These are phyloP conservation scores for Rhizoglyphus robini DNA, from an alignment of 1,140 invertebrate species.

Conservation along the genomic window DNA sequence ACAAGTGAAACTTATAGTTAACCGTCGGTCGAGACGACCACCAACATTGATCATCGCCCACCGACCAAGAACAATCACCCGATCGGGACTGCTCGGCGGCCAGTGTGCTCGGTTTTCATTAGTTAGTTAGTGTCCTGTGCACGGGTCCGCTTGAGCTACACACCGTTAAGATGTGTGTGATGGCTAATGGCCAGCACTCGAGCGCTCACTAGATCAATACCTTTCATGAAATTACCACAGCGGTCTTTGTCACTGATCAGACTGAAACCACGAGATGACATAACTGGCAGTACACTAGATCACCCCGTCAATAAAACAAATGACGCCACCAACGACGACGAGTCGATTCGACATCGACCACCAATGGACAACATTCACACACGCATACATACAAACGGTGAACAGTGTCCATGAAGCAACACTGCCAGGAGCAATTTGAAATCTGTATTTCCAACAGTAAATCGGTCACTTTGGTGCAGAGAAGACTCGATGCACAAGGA, in stretches of 20 bases:
- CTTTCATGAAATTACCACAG: background rate
- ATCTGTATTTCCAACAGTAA: background rate
- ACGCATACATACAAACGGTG: background rate
- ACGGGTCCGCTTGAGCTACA: background rate
- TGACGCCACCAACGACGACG: background rate
- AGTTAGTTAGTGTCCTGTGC: background rate
- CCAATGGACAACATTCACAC: background rate
- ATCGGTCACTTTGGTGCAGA: no score
- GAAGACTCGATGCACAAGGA: background rate
- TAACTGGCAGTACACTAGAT: background rate
- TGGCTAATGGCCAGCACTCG: no score
- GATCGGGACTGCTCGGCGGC: background rate
- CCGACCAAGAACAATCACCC: background rate
- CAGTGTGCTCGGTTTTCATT: background rate
- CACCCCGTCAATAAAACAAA: background rate
- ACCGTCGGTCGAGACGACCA: background rate
- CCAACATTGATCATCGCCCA: background rate
- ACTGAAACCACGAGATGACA: background rate
- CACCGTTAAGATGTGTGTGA: no score
- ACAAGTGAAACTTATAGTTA: slow-evolving; percentile 4
- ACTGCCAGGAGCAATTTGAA: background rate
- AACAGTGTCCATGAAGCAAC: background rate
- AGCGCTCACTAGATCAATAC: background rate
- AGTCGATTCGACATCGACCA: no score
- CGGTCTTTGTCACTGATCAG: background rate